Evolutionary conservation across 2,888 invertebrate genomes (phyloP).

Genomic region (Chymomyza procnemis): DNA sequence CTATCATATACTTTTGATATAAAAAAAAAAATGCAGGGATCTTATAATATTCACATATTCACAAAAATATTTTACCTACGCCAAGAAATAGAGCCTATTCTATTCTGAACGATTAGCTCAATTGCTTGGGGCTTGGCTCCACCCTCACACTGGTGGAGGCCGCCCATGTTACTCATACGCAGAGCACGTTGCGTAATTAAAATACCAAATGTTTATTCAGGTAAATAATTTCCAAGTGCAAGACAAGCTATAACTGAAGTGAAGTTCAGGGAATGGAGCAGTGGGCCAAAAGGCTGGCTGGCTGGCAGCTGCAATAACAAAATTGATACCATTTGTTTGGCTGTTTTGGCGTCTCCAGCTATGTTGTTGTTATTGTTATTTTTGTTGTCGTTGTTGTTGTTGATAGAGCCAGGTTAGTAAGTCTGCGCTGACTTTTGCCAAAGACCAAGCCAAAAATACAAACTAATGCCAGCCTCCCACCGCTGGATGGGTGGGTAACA

Average conservation of each 20-base stretch:
- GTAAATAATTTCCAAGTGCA: slow-evolving; percentile 73
- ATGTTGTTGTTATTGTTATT: slow-evolving; percentile 37
- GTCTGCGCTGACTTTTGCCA: slow-evolving; percentile 60
- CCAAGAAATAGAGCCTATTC: too few relatives aligned
- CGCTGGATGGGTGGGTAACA: neutral
- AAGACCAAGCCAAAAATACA: slow-evolving; percentile 27
- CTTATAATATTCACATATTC: too few relatives aligned
- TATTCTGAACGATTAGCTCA: too few relatives aligned
- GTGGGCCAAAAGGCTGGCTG: too few relatives aligned
- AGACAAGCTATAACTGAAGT: slow-evolving; percentile 21
- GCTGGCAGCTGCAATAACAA: slow-evolving; percentile 55
- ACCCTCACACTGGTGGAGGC: too few relatives aligned
- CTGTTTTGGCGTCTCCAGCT: slow-evolving; percentile 2
- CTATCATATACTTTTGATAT: too few relatives aligned
- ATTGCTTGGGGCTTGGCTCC: too few relatives aligned
- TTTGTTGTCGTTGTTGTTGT: slow-evolving; percentile 34
- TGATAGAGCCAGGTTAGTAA: slow-evolving; percentile 48
- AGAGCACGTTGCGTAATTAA: slow-evolving; percentile 63
- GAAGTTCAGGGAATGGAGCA: slow-evolving; percentile 8
- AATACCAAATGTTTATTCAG: slow-evolving; percentile 75
- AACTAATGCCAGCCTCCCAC: neutral
- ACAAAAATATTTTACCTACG: too few relatives aligned
- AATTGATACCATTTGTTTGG: slow-evolving; percentile 57
- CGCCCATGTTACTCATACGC: too few relatives aligned
- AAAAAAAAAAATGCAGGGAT: too few relatives aligned